phyloP scores from a whole-genome alignment of 1,140 invertebrate genomes.

The Dinoponera quadriceps region DNA sequence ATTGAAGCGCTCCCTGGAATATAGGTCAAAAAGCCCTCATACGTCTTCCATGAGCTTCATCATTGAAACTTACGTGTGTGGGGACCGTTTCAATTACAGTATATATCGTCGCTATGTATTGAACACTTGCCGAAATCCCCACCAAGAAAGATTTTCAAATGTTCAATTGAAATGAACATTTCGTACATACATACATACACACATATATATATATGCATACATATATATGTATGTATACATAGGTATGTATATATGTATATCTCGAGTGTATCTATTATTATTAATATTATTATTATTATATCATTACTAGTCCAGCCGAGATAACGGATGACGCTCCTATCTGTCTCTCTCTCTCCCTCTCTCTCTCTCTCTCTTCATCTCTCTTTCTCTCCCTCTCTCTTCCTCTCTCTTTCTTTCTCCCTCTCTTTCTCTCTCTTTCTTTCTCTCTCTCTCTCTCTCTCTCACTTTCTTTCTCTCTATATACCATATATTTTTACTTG shows the following conservation, averaged over 20 bases:
- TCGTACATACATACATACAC: constrained; percentile 57
- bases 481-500: constrained; percentile 34
- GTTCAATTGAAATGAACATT: constrained; percentile 79
- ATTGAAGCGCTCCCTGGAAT: constrained; percentile 80
- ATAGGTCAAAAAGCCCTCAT: constrained; percentile 76
- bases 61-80: constrained; percentile 70
- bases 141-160: constrained; percentile 74
- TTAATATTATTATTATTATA: constrained; percentile 66
- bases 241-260: constrained; percentile 60
- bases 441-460: constrained; percentile 32
- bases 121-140: constrained; percentile 79
- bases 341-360: constrained; percentile 10
- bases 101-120: constrained; percentile 76
- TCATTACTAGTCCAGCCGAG: constrained; percentile 71
- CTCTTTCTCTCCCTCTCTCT: constrained; percentile 31
- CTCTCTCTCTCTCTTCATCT: constrained; percentile 49
- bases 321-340: constrained; percentile 63
- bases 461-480: constrained; percentile 65
- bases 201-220: constrained; percentile 51
- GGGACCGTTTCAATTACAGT: constrained; percentile 79
- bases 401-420: constrained; percentile 18
- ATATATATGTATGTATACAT: constrained; percentile 25
- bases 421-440: constrained; percentile 40
- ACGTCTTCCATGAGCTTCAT: constrained; percentile 75
- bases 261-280: constrained; percentile 4